phyloP scores from a whole-genome alignment of 2,113 vertebrate species.

The Trichechus manatus region DNA sequence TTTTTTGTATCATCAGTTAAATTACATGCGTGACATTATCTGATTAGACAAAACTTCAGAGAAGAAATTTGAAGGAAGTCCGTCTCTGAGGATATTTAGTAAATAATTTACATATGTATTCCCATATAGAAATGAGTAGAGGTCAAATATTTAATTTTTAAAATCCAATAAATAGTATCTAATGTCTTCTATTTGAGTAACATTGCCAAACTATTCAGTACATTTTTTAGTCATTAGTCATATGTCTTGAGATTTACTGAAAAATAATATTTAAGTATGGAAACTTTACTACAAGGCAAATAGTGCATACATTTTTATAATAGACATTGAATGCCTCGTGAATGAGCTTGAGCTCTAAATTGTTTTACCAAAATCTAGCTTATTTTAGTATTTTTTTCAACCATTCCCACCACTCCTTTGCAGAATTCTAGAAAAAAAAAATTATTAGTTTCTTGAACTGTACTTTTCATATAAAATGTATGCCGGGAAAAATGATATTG shows the following conservation, averaged over 20 bases:
- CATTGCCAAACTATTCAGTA: neutral
- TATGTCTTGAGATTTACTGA: neutral
- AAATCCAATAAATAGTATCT: neutral
- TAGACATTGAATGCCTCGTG: neutral
- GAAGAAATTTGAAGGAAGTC: slow-evolving; percentile 13
- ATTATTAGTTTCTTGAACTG: neutral
- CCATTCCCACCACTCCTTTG: neutral
- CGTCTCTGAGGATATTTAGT: neutral
- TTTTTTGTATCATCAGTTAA: neutral
- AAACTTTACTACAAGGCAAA: neutral
- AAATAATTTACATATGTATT: neutral
- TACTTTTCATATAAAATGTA: neutral
- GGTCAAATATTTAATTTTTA: neutral
- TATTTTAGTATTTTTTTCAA: neutral
- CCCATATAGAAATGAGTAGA: neutral
- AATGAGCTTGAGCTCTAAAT: neutral
- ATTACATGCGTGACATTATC: neutral
- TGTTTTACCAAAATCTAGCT: neutral
- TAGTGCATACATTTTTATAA: neutral
- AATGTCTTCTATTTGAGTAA: neutral
- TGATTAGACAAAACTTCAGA: slow-evolving; percentile 17
- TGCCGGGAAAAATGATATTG: neutral
- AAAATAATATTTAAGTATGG: neutral
- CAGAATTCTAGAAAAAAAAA: slow-evolving; percentile 25
- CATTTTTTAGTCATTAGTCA: neutral